These are phyloP conservation scores for Heliothis virescens DNA, from an alignment of 1,140 invertebrate genomes.

Conservation along the genomic window DNA sequence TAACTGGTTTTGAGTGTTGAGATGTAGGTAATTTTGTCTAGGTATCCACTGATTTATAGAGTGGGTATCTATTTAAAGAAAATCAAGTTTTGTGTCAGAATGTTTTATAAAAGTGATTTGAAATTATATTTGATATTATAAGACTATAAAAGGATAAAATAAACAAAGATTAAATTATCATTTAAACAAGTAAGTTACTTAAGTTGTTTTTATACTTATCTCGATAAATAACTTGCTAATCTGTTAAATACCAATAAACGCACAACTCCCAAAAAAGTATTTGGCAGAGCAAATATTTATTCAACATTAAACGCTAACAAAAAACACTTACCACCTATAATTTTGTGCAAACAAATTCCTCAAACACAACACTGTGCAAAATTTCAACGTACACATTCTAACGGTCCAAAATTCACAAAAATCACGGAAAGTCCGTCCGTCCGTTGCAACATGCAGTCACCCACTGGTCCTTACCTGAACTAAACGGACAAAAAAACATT, in stretches of 20 bases:
- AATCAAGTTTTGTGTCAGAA: too few relatives aligned
- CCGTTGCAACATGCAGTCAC: constrained; percentile 43
- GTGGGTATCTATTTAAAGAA: too few relatives aligned
- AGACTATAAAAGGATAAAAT: too few relatives aligned
- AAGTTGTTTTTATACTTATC: too few relatives aligned
- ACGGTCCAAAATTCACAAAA: neutral
- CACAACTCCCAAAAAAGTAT: neutral
- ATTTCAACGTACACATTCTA: constrained; percentile 17
- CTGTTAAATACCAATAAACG: too few relatives aligned
- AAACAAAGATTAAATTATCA: too few relatives aligned
- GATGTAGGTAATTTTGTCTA: neutral
- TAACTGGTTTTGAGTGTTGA: neutral
- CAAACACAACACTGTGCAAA: constrained; percentile 23
- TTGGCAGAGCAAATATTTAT: neutral
- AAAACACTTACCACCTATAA: constrained; percentile 6
- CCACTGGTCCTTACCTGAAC: constrained; percentile 61
- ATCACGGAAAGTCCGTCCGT: constrained; percentile 42
- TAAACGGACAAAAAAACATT: constrained; percentile 59
- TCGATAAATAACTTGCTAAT: too few relatives aligned
- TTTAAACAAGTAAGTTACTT: too few relatives aligned
- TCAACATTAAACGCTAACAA: neutral
- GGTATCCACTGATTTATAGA: neutral
- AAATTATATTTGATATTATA: too few relatives aligned
- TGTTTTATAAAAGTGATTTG: too few relatives aligned
- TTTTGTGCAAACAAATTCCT: constrained; percentile 3